Percentiles rank a stretch among this genome's conserved stretches.
phyloP scores from a whole-genome alignment of 1,140 invertebrate genomes.

The Dreissena polymorpha region DNA sequence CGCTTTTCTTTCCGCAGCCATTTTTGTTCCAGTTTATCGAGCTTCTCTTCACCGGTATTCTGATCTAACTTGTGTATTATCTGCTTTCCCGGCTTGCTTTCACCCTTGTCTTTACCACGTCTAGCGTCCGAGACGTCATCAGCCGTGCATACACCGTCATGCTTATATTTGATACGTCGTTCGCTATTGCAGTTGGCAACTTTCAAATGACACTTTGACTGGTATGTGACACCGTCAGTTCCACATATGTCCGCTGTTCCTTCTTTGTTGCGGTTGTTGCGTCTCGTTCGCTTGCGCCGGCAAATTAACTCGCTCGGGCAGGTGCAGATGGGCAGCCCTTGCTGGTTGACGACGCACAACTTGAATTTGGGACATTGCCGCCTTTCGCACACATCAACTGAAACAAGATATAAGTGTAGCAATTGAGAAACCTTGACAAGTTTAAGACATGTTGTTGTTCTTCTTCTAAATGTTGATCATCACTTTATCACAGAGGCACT shows the following conservation, averaged over 20 bases:
- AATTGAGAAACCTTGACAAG: neutral
- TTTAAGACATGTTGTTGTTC: neutral
- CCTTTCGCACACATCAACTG: constrained; percentile 65
- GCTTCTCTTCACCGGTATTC: neutral
- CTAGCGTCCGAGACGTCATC: neutral
- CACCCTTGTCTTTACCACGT: neutral
- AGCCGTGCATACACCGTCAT: constrained; percentile 40
- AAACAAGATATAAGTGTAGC: constrained; percentile 29
- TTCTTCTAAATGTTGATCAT: neutral
- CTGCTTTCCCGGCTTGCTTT: neutral
- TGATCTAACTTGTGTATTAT: neutral
- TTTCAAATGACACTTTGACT: constrained; percentile 57
- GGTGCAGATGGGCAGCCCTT: constrained; percentile 69
- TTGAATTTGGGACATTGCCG: constrained; percentile 69
- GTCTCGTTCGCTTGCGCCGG: constrained; percentile 41
- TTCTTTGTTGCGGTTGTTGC: neutral
- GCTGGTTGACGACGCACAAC: constrained; percentile 70
- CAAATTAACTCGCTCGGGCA: constrained; percentile 68
- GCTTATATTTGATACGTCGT: constrained; percentile 38
- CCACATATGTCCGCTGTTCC: constrained; percentile 50
- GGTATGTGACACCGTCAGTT: too few species aligned
- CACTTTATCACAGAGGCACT: neutral
- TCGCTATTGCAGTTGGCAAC: constrained; percentile 37
- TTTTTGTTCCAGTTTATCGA: constrained; percentile 23
- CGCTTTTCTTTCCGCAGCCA: constrained; percentile 14